Evolutionary conservation across 2,888 invertebrate species (phyloP), one percentile per base, ranked within the genome.

Genomic region (Melanostoma mellinum): DNA sequence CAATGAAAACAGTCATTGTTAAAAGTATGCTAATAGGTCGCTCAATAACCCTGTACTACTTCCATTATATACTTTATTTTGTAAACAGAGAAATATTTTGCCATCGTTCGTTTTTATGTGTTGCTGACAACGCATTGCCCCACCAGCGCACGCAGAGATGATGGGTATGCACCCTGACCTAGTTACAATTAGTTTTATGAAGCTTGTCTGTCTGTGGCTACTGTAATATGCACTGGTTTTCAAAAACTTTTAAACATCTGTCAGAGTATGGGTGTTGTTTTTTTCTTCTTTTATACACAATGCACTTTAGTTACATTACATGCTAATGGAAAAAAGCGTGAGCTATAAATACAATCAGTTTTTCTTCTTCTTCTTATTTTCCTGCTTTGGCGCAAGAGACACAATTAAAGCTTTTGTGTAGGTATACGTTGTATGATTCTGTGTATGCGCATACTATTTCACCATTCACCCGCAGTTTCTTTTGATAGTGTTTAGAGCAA

Each of bases 21-120:
- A 88, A 89, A 89, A 89, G 88, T 90, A 87, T 89, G 90, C 88
- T 88, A 90, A 88, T 89, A 87, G 90, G 90, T 90, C 90, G 89
- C 87, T 87, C 87, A 86, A 86, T 89, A 89, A 90, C 90, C 90
- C 89, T 90, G 90, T 90, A 87, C 90, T 85, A 90, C 87, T 88
- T 90, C 87, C 85, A 52, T 61, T 81, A 75, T 81, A 65, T 72
- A 81, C 82, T 77, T 20, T 72, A 78, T 68, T 75, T 85, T 85
- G 85, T 85, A 85, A 85, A 85, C 84, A 85, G 85, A 38, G 60
- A 80, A 81, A 78, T 74, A 76, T 84, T 82, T 72, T 56, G 72
- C 75, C 86, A 87, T 75, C 84, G 84, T 85, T 79, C 76, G 86
- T 65, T 86, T 86, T 86, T 86, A 86, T 86, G 87, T 87, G 86